Conservation (phyloP, 92 coral and sea anemone species). For the Ricordea florida region DNA sequence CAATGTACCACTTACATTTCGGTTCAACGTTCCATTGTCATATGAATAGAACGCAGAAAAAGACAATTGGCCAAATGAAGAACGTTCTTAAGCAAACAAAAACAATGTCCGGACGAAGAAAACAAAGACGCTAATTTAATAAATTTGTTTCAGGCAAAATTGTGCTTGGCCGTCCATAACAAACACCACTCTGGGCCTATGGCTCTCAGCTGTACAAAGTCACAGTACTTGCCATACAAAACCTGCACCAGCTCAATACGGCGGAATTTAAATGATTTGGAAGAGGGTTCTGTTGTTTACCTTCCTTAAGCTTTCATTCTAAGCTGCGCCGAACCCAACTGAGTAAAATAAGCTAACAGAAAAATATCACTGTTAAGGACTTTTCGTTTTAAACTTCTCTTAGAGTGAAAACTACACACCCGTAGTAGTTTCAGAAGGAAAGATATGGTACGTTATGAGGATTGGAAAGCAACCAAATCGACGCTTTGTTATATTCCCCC, state of each 20-base stretch:
- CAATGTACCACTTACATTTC: no score
- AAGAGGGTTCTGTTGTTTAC: no score
- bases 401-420: neutral
- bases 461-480: neutral
- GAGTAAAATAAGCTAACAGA: no score
- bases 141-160: conserved; percentile 49
- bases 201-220: neutral
- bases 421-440: neutral
- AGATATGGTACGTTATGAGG: neutral
- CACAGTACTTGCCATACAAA: neutral
- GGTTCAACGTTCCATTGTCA: conserved; percentile 26
- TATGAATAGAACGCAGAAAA: conserved; percentile 5
- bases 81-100: conserved; percentile 48
- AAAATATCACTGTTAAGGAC: neutral
- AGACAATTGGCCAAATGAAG: conserved; percentile 22
- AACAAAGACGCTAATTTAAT: conserved; percentile 47
- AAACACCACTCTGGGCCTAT: neutral
- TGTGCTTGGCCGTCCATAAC: neutral
- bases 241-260: neutral
- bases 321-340: no score
- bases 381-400: neutral
- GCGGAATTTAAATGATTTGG: no score
- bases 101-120: conserved; percentile 54
- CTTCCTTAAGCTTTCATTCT: no score
- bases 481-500: neutral